Evolutionary conservation across 2,113 vertebrate genomes (phyloP).

Genomic region (Toxotes chatareus): DNA sequence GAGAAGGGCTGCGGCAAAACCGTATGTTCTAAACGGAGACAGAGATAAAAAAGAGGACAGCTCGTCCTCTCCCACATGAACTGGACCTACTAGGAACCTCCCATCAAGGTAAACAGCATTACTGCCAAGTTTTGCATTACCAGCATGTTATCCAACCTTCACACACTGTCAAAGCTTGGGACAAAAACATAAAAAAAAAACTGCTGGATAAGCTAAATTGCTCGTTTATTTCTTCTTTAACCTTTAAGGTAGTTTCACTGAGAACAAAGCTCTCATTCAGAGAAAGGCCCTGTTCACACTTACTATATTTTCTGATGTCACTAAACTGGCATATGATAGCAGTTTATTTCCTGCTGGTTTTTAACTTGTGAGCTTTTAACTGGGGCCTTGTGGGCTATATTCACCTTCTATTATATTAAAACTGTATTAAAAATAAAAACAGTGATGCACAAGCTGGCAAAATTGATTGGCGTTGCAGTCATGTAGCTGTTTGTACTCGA

Average conservation of each 20-base stretch:
- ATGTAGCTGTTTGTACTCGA: not conserved
- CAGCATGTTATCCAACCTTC: not conserved
- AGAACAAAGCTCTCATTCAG: not conserved
- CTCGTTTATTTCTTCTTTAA: not conserved
- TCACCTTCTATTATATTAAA: not conserved
- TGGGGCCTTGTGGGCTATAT: not conserved
- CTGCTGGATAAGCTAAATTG: not conserved
- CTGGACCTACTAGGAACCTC: not conserved
- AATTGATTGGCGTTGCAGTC: not conserved
- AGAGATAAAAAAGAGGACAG: not conserved
- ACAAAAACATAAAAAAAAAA: not conserved
- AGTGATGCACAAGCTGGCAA: not conserved
- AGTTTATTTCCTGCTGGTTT: not conserved
- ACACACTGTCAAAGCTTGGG: not conserved
- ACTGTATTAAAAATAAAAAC: not conserved
- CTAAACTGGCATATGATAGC: not conserved
- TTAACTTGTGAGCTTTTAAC: not conserved
- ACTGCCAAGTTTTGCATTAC: not conserved
- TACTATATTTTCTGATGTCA: not conserved
- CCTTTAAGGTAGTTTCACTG: not conserved
- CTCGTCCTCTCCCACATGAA: not conserved
- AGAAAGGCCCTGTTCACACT: not conserved
- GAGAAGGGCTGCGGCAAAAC: not conserved
- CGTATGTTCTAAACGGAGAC: constrained; percentile 9
- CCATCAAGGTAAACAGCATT: not conserved